These are phyloP conservation scores for Macrosteles quadrilineatus DNA, from an alignment of 1,140 invertebrate species.

Conservation along the genomic window DNA sequence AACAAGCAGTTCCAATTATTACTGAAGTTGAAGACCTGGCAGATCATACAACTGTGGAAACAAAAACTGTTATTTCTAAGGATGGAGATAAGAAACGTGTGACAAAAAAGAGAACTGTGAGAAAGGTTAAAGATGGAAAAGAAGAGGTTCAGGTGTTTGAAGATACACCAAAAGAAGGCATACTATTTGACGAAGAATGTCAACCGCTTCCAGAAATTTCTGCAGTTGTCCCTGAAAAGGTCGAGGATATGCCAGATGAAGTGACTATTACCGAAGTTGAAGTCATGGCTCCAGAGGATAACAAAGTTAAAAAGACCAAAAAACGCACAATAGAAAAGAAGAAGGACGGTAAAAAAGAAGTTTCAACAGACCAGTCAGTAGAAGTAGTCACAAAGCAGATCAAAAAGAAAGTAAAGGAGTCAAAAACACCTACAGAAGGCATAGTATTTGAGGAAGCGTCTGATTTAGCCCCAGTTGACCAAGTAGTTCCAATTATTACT, in stretches of 20 bases:
- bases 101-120: slow-evolving; percentile 33
- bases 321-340: slow-evolving; percentile 39
- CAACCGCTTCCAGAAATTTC: slow-evolving; percentile 34
- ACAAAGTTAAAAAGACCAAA: slow-evolving; percentile 38
- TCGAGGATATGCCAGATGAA: slow-evolving; percentile 26
- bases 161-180: slow-evolving; percentile 34
- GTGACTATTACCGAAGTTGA: slow-evolving; percentile 40
- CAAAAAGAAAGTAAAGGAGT: slow-evolving; percentile 44
- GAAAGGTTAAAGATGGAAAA: slow-evolving; percentile 34
- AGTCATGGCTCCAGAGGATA: slow-evolving; percentile 36
- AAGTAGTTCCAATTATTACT: slow-evolving; percentile 30
- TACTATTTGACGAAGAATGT: slow-evolving; percentile 35
- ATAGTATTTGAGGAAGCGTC: slow-evolving; percentile 41
- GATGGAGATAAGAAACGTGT: slow-evolving; percentile 34
- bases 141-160: slow-evolving; percentile 43
- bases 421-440: slow-evolving; percentile 4
- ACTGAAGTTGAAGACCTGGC: slow-evolving; percentile 35
- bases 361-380: slow-evolving; percentile 42
- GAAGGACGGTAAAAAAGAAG: slow-evolving; percentile 38
- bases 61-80: slow-evolving; percentile 39
- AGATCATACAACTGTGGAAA: slow-evolving; percentile 39
- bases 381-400: slow-evolving; percentile 49
- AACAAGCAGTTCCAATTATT: slow-evolving; percentile 44
- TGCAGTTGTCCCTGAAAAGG: slow-evolving; percentile 29
- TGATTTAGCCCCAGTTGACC: slow-evolving; percentile 42